Evolutionary conservation across 2,888 invertebrate species (phyloP).

Genomic region (Ceramica pisi): DNA sequence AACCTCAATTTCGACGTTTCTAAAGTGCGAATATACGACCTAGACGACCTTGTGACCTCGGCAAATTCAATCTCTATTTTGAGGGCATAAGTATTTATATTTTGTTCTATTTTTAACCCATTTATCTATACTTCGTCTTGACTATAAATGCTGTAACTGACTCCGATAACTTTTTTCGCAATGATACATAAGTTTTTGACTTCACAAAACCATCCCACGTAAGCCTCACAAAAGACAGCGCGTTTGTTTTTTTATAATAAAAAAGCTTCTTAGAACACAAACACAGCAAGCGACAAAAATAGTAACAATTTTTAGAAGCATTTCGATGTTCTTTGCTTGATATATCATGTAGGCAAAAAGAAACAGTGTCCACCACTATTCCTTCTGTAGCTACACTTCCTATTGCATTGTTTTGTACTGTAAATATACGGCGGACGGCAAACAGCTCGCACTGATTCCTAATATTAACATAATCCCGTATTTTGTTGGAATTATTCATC

Average conservation of each 20-base stretch:
- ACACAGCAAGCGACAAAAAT: not conserved
- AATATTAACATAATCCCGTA: constrained; percentile 83
- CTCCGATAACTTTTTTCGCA: not conserved
- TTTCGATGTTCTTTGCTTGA: not conserved
- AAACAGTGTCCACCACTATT: constrained; percentile 9
- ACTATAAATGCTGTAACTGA: not conserved
- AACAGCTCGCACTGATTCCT: constrained; percentile 71
- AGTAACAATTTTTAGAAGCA: not conserved
- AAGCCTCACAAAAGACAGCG: constrained; percentile 8
- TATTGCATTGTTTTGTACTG: constrained; percentile 60
- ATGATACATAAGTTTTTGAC: not conserved
- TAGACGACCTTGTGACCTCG: not conserved
- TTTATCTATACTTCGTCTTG: not conserved
- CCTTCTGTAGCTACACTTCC: constrained; percentile 30
- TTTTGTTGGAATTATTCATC: constrained; percentile 83
- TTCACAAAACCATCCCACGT: not conserved
- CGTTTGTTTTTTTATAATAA: not conserved
- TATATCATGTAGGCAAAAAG: not conserved
- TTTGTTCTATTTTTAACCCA: not conserved
- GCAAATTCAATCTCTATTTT: not conserved
- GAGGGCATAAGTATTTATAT: too few species aligned
- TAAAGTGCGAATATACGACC: not conserved
- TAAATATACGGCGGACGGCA: constrained; percentile 64
- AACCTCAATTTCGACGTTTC: too few species aligned
- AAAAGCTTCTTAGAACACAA: constrained; percentile 1